Evolutionary conservation across 2,888 invertebrate species (phyloP), one percentile per base, ranked within the genome.

Genomic region (Synanthedon myopaeformis): DNA sequence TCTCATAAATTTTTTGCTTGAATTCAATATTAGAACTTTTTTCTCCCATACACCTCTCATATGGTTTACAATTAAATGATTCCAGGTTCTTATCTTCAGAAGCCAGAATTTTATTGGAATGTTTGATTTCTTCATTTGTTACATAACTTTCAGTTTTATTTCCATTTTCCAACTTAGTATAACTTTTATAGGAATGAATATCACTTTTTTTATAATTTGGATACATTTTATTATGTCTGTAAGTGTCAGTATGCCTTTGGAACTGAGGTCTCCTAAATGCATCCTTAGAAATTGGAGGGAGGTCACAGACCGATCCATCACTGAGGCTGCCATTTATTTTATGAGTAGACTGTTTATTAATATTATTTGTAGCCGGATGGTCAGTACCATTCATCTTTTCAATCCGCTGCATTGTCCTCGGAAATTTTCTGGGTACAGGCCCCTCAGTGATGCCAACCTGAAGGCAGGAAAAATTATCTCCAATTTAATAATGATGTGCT

Each of bases 391-490:
- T 67, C 70, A 72, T 78, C 62, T 71, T 62, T 70, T 78, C 80
- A 77, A 68, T 80, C 74, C 72, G 81, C 83, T 75, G 79, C 79
- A 78, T 70, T 75, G 79, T 72, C 72, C 82, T 77, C 80, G 82
- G 82, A 82, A 84, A 79, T 67, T 75, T 84, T 80, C 81, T 82
- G 79, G 74, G 75, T 75, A 78, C 80, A 73, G 85, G 84, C 79
- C 81, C 86, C 82, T 86, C 86, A 84, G 84, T 85, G 85, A 83
- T 83, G 85, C 86, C 87, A 80, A 87, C 87, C 87, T 87, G 87
- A 85, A 86, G 87, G 84, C 86, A 87, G 86, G 86, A 87, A 87
- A 87, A 87, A 87, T 87, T 72, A 85, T 85, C 87, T 86, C 85
- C 87, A 86, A 83, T 86, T 87, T 87, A 87, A 66, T 82, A 81